Conservation (phyloP, 92 coral and sea anemone species). For the Nematostella vectensis region DNA sequence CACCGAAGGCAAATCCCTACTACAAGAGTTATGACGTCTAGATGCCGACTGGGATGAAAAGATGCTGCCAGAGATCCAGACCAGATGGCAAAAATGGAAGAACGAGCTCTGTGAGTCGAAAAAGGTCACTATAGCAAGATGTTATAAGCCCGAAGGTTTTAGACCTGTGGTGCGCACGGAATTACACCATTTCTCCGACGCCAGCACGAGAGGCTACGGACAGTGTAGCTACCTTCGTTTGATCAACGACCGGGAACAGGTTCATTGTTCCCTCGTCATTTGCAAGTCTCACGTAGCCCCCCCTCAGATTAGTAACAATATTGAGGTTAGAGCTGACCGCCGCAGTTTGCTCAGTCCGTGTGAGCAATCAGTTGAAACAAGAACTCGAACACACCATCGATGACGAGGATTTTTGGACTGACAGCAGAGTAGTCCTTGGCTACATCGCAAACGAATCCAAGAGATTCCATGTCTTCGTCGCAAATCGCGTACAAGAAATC, state of each 20-base stretch:
- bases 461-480: conserved; percentile 36
- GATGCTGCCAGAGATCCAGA: conserved; percentile 4
- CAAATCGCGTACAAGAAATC: conserved; percentile 36
- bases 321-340: conserved; percentile 41
- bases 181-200: conserved; percentile 37
- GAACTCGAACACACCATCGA: conserved; percentile 8
- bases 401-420: conserved; percentile 31
- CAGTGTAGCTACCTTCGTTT: conserved; percentile 39
- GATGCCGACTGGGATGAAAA: conserved; percentile 16
- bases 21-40: conserved; percentile 16
- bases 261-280: conserved; percentile 34
- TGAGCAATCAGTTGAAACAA: conserved; percentile 10
- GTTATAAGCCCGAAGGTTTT: conserved; percentile 30
- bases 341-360: conserved; percentile 18
- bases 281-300: conserved; percentile 33
- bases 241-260: conserved; percentile 8
- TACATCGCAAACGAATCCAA: conserved; percentile 28
- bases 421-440: conserved; percentile 41
- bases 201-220: conserved; percentile 34
- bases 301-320: conserved; percentile 24
- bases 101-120: conserved; percentile 7
- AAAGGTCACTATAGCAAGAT: conserved; percentile 17
- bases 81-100: conserved; percentile 21
- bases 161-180: conserved; percentile 17
- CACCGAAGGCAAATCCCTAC: conserved; percentile 21